Percentiles rank a stretch among this genome's conserved stretches.
phyloP scores from a whole-genome alignment of 2,113 vertebrate species.

The Piprites chloris region DNA sequence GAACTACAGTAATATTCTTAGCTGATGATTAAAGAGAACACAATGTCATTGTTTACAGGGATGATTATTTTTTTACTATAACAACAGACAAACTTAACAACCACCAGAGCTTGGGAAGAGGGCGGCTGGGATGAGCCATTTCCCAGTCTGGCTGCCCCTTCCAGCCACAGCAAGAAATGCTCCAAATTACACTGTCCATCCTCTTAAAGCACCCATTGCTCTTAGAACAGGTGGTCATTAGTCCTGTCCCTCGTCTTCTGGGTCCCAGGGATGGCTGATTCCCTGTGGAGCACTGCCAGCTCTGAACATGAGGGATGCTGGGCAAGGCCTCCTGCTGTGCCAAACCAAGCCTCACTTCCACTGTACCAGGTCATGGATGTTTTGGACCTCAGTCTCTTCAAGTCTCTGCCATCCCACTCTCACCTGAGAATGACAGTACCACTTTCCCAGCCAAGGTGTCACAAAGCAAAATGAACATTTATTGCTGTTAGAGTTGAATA shows the following conservation, averaged over 20 bases:
- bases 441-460: not conserved
- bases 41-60: not conserved
- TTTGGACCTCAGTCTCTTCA: not conserved
- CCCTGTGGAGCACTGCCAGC: not conserved
- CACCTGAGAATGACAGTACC: not conserved
- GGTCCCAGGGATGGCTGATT: not conserved
- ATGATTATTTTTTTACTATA: not conserved
- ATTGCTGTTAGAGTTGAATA: not conserved
- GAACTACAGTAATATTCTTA: not conserved
- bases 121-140: not conserved
- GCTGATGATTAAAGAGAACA: not conserved
- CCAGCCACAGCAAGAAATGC: not conserved
- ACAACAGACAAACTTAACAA: slow-evolving; percentile 20
- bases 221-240: not conserved
- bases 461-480: not conserved
- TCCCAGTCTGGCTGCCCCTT: not conserved
- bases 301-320: not conserved
- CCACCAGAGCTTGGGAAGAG: not conserved
- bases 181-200: not conserved
- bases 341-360: not conserved
- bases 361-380: not conserved
- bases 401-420: not conserved
- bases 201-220: not conserved
- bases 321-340: not conserved
- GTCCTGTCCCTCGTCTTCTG: not conserved